These are phyloP conservation scores for Plotosus lineatus DNA, from an alignment of 2,113 vertebrate genomes.

Conservation along the genomic window DNA sequence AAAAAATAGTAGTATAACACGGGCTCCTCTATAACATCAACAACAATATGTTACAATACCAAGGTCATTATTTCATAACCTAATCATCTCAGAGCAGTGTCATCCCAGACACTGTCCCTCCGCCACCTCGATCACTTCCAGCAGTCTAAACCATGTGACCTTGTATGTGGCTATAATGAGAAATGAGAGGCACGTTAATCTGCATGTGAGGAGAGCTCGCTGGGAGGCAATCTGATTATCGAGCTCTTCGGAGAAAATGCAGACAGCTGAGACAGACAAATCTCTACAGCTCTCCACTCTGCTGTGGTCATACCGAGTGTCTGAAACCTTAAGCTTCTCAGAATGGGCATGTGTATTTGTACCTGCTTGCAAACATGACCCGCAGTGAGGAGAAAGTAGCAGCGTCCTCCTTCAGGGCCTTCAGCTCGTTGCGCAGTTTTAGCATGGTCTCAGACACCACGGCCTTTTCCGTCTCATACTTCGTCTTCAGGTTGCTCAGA, in stretches of 20 bases:
- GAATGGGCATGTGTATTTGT: background rate
- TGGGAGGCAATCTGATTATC: constrained; percentile 65
- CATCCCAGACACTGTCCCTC: constrained; percentile 3
- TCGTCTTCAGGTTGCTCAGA: constrained; percentile 80
- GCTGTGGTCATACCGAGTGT: background rate
- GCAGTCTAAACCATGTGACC: background rate
- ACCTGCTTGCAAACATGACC: constrained; percentile 85
- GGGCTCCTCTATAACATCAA: background rate
- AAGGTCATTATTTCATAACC: background rate
- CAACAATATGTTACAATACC: background rate
- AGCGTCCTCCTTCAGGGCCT: constrained; percentile 82
- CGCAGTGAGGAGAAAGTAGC: constrained; percentile 83
- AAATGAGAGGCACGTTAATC: constrained; percentile 66
- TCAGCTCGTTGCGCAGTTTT: constrained; percentile 82
- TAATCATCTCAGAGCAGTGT: background rate
- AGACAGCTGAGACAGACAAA: constrained; percentile 8
- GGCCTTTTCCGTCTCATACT: constrained; percentile 81
- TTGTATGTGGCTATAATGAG: constrained; percentile 16
- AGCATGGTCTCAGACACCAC: constrained; percentile 81
- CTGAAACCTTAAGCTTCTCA: constrained; percentile 1
- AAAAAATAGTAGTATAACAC: background rate
- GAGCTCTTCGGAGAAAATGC: constrained; percentile 45
- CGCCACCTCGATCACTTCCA: background rate
- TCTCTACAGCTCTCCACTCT: constrained; percentile 7
- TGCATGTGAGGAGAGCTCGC: constrained; percentile 63